Evolutionary conservation across 2,797 vertebrate genomes (phyloP).

Genomic region (Leucoraja ocellata): DNA sequence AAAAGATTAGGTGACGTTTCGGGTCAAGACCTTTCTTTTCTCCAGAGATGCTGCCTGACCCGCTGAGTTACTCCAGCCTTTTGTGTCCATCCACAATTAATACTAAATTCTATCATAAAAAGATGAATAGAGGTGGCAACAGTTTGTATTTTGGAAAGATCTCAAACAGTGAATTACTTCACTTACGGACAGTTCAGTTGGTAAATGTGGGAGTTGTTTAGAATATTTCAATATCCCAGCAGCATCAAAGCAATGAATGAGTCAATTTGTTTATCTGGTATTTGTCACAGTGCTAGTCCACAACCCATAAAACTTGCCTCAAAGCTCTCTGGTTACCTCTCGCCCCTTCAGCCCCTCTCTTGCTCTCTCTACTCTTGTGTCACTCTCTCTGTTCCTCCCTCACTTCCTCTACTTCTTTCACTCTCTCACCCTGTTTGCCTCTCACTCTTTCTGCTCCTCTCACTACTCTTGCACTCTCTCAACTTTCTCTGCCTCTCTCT

Average conservation of each 20-base stretch:
- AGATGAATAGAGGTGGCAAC: neutral
- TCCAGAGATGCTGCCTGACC: no score
- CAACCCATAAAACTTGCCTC: neutral
- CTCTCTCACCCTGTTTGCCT: no score
- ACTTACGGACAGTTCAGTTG: neutral
- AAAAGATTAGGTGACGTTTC: no score
- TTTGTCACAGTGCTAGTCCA: neutral
- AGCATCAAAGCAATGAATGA: no score
- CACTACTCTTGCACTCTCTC: no score
- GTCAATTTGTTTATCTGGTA: neutral
- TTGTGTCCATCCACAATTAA: no score
- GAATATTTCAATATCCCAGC: neutral
- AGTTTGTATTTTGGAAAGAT: neutral
- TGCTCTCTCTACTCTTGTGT: neutral
- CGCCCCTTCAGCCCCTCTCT: neutral
- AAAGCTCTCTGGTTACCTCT: neutral
- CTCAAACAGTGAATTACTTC: neutral
- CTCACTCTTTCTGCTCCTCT: neutral
- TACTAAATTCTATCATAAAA: neutral
- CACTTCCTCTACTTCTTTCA: no score
- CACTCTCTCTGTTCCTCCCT: no score
- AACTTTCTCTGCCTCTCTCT: no score
- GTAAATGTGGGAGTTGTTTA: neutral
- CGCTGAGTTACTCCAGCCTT: no score
- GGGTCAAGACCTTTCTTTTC: no score